phyloP scores from a whole-genome alignment of 2,888 invertebrate genomes.

The Caenorhabditis macrosperma region DNA sequence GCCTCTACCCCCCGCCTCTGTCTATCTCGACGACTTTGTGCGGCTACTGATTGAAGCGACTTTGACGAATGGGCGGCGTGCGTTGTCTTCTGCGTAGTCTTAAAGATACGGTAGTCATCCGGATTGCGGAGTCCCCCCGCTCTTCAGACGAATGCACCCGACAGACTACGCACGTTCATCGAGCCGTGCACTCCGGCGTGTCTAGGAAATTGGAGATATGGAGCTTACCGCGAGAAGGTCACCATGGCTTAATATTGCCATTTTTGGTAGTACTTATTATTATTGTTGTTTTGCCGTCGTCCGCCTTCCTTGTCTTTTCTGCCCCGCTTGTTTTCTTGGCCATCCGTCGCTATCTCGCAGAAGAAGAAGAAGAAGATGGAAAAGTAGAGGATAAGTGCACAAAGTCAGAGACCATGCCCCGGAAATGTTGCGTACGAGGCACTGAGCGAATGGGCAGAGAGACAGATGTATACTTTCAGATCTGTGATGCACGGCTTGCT shows the following conservation, averaged over 20 bases:
- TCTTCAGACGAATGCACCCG: neutral
- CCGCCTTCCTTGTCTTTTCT: neutral
- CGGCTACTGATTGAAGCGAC: slow-evolving; percentile 4
- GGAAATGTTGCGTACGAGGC: slow-evolving; percentile 11
- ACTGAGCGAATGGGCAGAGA: neutral
- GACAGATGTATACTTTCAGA: slow-evolving; percentile 1
- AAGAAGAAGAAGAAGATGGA: neutral
- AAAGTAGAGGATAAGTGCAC: slow-evolving; percentile 12
- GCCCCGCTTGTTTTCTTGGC: neutral
- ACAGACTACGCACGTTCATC: neutral
- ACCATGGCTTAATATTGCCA: neutral
- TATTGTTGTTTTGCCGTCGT: neutral
- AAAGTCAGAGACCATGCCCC: slow-evolving; percentile 19
- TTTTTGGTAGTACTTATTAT: neutral
- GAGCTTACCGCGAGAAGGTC: neutral
- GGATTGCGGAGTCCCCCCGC: neutral
- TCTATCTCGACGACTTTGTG: neutral
- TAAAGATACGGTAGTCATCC: neutral
- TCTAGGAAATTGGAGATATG: neutral
- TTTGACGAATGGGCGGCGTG: neutral
- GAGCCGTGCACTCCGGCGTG: neutral
- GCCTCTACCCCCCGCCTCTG: neutral
- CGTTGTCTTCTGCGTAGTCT: neutral
- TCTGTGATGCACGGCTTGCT: slow-evolving; percentile 25
- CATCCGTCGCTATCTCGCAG: neutral